Percentiles rank a stretch among this genome's conserved stretches.
Evolutionary conservation across 2,888 invertebrate genomes (phyloP).

Genomic region (Thymelicus lineola): DNA sequence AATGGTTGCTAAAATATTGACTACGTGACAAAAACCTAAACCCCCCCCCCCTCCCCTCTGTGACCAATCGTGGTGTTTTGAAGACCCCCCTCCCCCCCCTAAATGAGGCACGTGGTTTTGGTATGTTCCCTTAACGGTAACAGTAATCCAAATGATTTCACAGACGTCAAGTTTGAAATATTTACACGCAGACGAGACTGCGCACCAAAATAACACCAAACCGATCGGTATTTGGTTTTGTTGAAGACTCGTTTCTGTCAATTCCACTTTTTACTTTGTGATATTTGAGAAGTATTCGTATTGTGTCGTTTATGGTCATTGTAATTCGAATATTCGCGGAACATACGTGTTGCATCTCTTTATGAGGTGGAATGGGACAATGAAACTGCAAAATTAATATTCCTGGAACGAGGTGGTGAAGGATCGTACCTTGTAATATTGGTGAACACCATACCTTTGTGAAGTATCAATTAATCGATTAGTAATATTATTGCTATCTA

Average conservation of each 20-base stretch:
- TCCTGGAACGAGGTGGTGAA: neutral
- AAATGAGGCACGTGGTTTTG: no score
- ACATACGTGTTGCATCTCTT: slow-evolving; percentile 29
- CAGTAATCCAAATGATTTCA: neutral
- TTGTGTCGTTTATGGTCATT: slow-evolving; percentile 30
- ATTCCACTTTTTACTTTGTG: slow-evolving; percentile 12
- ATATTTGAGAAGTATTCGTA: slow-evolving; percentile 28
- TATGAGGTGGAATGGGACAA: slow-evolving; percentile 21
- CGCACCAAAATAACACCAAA: slow-evolving; percentile 44
- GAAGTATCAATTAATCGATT: no score
- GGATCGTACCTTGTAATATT: no score
- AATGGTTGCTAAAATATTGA: no score
- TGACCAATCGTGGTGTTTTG: no score
- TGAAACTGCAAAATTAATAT: slow-evolving; percentile 22
- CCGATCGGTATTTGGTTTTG: slow-evolving; percentile 42
- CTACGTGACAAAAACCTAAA: no score
- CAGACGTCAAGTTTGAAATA: slow-evolving; percentile 46
- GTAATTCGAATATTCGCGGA: slow-evolving; percentile 25
- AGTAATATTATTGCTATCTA: no score
- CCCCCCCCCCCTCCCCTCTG: no score
- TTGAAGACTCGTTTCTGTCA: slow-evolving; percentile 22
- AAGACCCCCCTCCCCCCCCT: no score
- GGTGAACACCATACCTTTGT: no score
- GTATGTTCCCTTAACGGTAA: neutral
- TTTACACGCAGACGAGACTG: slow-evolving; percentile 50